A percentile compares a stretch with the other conserved stretches of the same genome.
These are phyloP conservation scores for Poecilus cupreus DNA, from an alignment of 2,888 invertebrate species.

Conservation along the genomic window DNA sequence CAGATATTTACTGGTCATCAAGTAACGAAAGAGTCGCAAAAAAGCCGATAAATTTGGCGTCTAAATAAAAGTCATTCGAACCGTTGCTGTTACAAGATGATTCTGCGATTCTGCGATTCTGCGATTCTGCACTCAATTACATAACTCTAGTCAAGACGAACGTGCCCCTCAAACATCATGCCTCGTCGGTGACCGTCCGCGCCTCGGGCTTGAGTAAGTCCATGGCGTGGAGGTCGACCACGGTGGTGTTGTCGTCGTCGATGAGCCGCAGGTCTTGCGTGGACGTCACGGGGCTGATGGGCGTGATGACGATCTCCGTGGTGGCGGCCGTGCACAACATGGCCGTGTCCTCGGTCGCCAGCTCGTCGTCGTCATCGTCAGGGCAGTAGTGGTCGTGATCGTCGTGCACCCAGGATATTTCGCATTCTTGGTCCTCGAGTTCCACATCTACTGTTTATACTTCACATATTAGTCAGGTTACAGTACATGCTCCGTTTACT, in stretches of 20 bases:
- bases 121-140: background rate
- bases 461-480: too few species aligned
- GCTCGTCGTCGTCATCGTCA: constrained; percentile 71
- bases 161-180: constrained; percentile 11
- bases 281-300: constrained; percentile 64
- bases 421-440: constrained; percentile 62
- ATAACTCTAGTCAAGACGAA: background rate
- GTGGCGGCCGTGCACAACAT: constrained; percentile 74
- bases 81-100: too few species aligned
- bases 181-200: constrained; percentile 10
- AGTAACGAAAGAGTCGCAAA: constrained; percentile 9
- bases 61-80: background rate
- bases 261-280: constrained; percentile 46
- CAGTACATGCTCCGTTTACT: too few species aligned
- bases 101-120: too few species aligned
- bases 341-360: constrained; percentile 75
- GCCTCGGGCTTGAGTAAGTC: constrained; percentile 42
- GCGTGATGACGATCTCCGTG: constrained; percentile 72
- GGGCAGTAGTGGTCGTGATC: constrained; percentile 68
- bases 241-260: constrained; percentile 45
- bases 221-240: constrained; percentile 57
- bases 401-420: constrained; percentile 69
- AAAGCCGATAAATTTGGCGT: constrained; percentile 34
- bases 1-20: constrained; percentile 18
- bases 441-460: constrained; percentile 9